Evolutionary conservation across 2,888 invertebrate species (phyloP).

Genomic region (Cenopis cana): DNA sequence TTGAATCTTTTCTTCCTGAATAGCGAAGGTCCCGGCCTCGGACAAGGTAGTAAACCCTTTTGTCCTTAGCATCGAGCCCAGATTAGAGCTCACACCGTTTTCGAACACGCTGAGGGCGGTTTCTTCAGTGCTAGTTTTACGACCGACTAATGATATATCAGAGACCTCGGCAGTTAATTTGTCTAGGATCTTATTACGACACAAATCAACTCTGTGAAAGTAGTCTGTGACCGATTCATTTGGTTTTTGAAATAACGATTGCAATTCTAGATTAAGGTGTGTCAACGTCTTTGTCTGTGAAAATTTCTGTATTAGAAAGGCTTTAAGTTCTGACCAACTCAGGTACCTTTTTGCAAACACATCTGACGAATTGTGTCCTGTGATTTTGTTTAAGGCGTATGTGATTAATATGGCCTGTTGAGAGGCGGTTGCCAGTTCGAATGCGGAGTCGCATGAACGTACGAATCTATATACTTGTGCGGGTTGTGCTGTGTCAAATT

Average conservation of each 20-base stretch:
- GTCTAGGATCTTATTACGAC: conserved; percentile 51
- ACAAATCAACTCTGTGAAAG: conserved; percentile 41
- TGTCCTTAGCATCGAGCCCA: conserved; percentile 51
- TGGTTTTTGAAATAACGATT: conserved; percentile 37
- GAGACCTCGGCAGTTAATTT: conserved; percentile 49
- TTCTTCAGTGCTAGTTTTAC: conserved; percentile 47
- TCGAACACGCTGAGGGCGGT: conserved; percentile 51
- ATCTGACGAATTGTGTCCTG: neutral
- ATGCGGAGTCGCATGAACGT: conserved; percentile 19
- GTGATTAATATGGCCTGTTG: neutral
- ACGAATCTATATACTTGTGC: conserved; percentile 29
- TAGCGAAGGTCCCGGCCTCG: conserved; percentile 50
- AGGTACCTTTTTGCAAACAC: conserved; percentile 6
- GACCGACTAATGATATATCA: conserved; percentile 45
- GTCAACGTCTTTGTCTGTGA: conserved; percentile 33
- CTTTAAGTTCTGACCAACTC: conserved; percentile 11
- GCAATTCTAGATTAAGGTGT: conserved; percentile 27
- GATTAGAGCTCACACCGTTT: conserved; percentile 51
- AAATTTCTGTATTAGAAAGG: conserved; percentile 24
- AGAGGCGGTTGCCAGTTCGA: conserved; percentile 5
- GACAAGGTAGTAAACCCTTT: conserved; percentile 44
- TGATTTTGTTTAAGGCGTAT: conserved; percentile 18
- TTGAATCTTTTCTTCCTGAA: conserved; percentile 51
- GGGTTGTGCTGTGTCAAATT: conserved; percentile 3
- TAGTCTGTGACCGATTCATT: no score